Evolutionary conservation across 2,888 invertebrate genomes (phyloP), one percentile per base, ranked within the genome.

Genomic region (Idaea dimidiata): DNA sequence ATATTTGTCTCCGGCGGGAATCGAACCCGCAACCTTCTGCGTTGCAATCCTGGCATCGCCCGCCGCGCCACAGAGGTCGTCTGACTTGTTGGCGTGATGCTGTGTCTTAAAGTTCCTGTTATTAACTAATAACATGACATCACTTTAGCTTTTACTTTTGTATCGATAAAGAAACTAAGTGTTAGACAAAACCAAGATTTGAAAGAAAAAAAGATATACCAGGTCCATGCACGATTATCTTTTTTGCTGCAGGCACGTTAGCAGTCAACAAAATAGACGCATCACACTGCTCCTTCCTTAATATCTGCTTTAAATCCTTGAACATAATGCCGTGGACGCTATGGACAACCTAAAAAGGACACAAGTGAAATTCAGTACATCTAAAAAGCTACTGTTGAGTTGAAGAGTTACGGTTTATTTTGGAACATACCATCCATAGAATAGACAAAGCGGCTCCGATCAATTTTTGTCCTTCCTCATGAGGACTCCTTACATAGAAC

Each of bases 291-390:
- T 99, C 99, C 83, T 99, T 99, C 61, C 99, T 94, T 68, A 99
- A 90, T 70, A 99, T 99, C 90, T 99, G 99, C 80, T 99, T 99
- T 18, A 99, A 92, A 89, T 99, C 99, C 90, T 99, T 99, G 83
- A 99, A 99, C 96, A 99, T 99, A 65, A 99, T 98, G 17, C 99
- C 99, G 80, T 99, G 98, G 0, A 99, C 99, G 82, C 98, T 98
- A 74, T 99, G 99, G 0, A 99, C 99, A 24, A 99, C 96, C 97
- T 97, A 78, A 87, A 88, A 61, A 66, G 61, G 58, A 60, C 24
- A 53, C n/a, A n/a, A 43, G 68, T 69, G 74, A 55, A 61, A n/a
- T n/a, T 61, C 1, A 17, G 5, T 1, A 14, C n/a, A 55, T 33
- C 54, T 2, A 58, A 59, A 58, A 55, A 57, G 24, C 24, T 0